Base-by-base conservation (phyloP, 2,797 vertebrate species). In the Lithobates pipiens region DNA sequence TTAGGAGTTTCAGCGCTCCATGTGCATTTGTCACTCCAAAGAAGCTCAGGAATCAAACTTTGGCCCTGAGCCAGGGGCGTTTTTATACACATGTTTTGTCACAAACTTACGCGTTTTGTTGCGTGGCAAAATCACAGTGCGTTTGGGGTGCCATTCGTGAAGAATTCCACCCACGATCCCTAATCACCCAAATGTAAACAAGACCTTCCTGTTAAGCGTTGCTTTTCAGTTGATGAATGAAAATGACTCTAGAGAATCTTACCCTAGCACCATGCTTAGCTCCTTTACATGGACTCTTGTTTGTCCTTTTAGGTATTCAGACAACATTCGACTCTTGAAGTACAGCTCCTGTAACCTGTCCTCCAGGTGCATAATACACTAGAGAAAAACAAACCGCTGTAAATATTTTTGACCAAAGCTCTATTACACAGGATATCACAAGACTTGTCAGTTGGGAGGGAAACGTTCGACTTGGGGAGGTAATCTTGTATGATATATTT, bases 331-430 rank as follows among this genome's bases (percentile, higher is more conserved):
- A 89, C 98, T 99, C 91, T 99, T 99, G 90, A 99, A 99, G 89
- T 99, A 99, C 36, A 99, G 95, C 89, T 99, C 98, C 93, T 99
- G 98, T 88, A 99, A 93, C 13, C 98, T 95, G 90, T 99, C 98
- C 88, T 99, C 98, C 88, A 99, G 95, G 91, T 99, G 98, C 98
- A 99, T 99, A 46, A 99, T 96, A 91, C 98, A 99, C 98, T 99
- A 78, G 70, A 88, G 80, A 29, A 46, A 87, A 87, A 83, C 1
- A 72, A 34, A 34, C n/a, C n/a, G 29, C 54, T 23, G 5, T 23
- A 61, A 61, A 61, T 61, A 61, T 23, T 61, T 54, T 61, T 61
- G 54, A 61, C 1, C 54, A 23, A 9, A 61, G 54, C 5, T 23
- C 21, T 9, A 61, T 61, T 23, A 61, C 21, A 61, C 21, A 23